These are phyloP conservation scores for Megalops cyprinoides DNA, from an alignment of 2,797 vertebrate species.

Conservation along the genomic window DNA sequence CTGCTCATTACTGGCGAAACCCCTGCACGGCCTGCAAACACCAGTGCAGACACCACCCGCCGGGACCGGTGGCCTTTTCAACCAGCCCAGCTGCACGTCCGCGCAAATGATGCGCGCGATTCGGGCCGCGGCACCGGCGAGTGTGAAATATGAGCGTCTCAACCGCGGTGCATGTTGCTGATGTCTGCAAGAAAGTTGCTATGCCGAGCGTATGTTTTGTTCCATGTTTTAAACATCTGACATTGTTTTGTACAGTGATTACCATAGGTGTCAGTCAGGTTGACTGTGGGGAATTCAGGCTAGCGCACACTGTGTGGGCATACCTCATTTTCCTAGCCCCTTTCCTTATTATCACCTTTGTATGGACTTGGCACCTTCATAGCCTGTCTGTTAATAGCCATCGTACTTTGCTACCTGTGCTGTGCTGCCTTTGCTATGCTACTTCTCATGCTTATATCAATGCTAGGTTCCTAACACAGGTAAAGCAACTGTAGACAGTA, in stretches of 20 bases:
- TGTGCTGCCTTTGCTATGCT: too few relatives aligned
- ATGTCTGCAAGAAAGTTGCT: neutral
- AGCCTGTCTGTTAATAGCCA: too few relatives aligned
- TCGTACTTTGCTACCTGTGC: too few relatives aligned
- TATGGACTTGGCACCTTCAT: too few relatives aligned
- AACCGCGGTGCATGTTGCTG: neutral
- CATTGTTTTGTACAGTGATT: conserved; percentile 3
- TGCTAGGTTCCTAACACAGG: too few relatives aligned
- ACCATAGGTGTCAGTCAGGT: neutral
- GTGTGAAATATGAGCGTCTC: neutral
- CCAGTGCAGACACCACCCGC: neutral
- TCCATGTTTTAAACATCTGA: neutral
- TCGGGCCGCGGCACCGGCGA: neutral
- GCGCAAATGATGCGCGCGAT: neutral
- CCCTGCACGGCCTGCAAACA: neutral
- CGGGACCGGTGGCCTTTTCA: conserved; percentile 3
- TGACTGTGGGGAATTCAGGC: neutral
- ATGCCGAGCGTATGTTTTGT: neutral
- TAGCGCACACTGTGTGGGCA: neutral
- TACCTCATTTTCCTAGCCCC: neutral
- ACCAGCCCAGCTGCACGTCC: conserved; percentile 1
- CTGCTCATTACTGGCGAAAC: conserved; percentile 13
- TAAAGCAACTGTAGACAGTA: too few relatives aligned
- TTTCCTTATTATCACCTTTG: too few relatives aligned
- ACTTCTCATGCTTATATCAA: too few relatives aligned